phyloP scores from a whole-genome alignment of 2,797 vertebrate genomes.

The Hirundo rustica region DNA sequence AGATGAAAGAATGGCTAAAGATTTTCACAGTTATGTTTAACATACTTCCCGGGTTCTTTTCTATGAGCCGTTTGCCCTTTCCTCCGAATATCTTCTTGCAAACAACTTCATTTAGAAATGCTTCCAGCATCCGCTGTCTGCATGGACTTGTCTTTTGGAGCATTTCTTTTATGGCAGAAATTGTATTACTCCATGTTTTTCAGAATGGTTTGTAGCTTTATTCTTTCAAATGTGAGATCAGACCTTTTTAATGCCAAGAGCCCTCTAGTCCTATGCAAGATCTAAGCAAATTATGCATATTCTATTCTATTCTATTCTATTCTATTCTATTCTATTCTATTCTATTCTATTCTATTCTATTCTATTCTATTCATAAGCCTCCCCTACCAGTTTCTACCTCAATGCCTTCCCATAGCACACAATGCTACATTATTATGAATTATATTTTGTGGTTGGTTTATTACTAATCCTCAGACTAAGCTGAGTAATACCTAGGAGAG shows the following conservation, averaged over 20 bases:
- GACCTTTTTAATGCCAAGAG: neutral
- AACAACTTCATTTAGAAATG: neutral
- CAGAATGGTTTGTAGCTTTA: neutral
- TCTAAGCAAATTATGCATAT: neutral
- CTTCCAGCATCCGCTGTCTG: neutral
- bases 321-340: neutral
- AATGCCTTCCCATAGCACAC: neutral
- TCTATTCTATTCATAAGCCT: neutral
- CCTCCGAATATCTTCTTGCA: neutral
- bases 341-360: neutral
- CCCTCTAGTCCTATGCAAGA: neutral
- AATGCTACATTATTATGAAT: neutral
- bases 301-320: neutral
- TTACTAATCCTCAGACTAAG: constrained; percentile 18
- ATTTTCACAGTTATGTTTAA: neutral
- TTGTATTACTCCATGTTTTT: neutral
- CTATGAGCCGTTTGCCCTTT: neutral
- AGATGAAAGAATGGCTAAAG: neutral
- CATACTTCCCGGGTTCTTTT: neutral
- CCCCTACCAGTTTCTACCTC: neutral
- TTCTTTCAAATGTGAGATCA: neutral
- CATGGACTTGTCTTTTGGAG: neutral
- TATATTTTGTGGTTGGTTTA: neutral
- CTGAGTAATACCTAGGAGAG: constrained; percentile 3
- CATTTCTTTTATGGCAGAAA: neutral